Base-by-base conservation (phyloP, 2,888 invertebrate species). In the Branchinecta sandiegonensis region DNA sequence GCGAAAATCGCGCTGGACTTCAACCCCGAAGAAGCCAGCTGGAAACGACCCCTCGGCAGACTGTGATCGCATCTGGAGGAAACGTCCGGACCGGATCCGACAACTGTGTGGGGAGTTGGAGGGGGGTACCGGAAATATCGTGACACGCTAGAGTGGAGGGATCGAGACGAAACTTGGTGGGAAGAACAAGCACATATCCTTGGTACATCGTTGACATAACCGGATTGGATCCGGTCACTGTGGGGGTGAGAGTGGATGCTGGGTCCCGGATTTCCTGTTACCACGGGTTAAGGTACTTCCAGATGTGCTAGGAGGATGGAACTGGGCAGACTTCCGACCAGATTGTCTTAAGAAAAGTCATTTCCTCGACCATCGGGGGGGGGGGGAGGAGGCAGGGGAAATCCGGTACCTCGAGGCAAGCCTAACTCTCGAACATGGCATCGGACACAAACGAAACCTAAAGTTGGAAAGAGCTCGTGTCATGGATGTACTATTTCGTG, bases 101-200 rank as follows among this genome's bases (percentile, higher is more conserved):
- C 3, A 23, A 23, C 23, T 23, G 23, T 23, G 23, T 2, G 23
- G 23, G 23, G 3, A 23, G 23, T 23, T 3, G 23, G 23, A 23
- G 23, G 23, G 23, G 23, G 23, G 23, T 23, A 23, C 23, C 23
- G 23, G 23, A 23, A 23, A 23, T 23, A 23, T 23, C 23, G 23
- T 23, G 23, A 23, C 23, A 23, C 23, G 23, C 23, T 23, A 23
- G 23, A 23, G 23, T 23, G 2, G 23, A 50, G 50, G 50, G 3
- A 50, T 50, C 2, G 50, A 3, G 50, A 50, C 2, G 50, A 50
- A 50, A 50, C 50, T 50, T 50, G 50, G 50, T 50, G 50, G 50
- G 50, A 50, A 50, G n/a, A 50, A 50, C n/a, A 50, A 50, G 50
- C 50, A 50, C 13, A 50, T 13, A n/a, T 50, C 50, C n/a, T 50